phyloP scores from a whole-genome alignment of 2,797 vertebrate species.

The Hephaestus fuliginosus region DNA sequence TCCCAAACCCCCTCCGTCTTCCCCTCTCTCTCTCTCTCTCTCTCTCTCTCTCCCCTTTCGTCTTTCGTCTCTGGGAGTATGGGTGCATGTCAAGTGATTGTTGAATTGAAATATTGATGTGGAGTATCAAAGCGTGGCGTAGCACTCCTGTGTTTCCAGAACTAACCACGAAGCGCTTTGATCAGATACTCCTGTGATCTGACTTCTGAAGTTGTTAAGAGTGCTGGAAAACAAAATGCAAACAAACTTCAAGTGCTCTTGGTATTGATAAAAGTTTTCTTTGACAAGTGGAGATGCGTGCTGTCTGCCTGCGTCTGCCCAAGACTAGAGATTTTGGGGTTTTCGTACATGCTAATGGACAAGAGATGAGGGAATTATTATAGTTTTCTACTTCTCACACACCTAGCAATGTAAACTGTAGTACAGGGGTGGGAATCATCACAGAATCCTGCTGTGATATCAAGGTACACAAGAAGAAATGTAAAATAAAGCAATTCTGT shows the following conservation, averaged over 20 bases:
- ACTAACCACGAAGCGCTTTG: constrained; percentile 90
- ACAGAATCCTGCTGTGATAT: constrained; percentile 34
- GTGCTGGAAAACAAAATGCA: constrained; percentile 91
- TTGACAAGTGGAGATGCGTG: constrained; percentile 84
- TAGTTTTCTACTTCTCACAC: constrained; percentile 58
- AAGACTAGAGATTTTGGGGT: constrained; percentile 76
- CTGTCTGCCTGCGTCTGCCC: constrained; percentile 78
- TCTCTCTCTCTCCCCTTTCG: constrained; percentile 75
- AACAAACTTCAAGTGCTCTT: constrained; percentile 91
- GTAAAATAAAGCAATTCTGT: constrained; percentile 32
- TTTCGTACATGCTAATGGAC: constrained; percentile 80
- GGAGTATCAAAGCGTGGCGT: constrained; percentile 90
- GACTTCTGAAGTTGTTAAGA: constrained; percentile 93
- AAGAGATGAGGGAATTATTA: constrained; percentile 79
- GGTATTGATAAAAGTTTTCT: constrained; percentile 90
- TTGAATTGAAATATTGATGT: constrained; percentile 93
- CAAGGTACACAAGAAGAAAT: not conserved
- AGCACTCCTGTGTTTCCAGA: constrained; percentile 91
- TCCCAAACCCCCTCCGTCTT: constrained; percentile 60
- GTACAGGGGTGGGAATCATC: constrained; percentile 51
- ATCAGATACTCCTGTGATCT: constrained; percentile 91
- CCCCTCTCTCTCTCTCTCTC: constrained; percentile 33
- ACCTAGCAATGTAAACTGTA: constrained; percentile 44
- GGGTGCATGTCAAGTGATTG: constrained; percentile 90
- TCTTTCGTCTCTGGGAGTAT: constrained; percentile 87